Evolutionary conservation across 2,797 vertebrate genomes (phyloP).

Genomic region (Otolemur crassicaudatus): DNA sequence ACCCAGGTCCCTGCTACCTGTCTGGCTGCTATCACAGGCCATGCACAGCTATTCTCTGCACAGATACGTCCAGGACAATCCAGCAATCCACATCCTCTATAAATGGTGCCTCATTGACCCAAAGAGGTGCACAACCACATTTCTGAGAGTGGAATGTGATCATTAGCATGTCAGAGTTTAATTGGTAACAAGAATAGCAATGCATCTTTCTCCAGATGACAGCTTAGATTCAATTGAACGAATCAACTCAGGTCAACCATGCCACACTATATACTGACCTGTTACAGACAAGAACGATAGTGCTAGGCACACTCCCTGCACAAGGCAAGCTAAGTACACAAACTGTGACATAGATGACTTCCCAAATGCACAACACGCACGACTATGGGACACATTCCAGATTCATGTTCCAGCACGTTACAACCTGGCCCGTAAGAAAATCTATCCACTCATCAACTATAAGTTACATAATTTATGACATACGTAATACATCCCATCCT

Average conservation of each 20-base stretch:
- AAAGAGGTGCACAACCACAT: background rate
- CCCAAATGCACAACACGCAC: accelerated
- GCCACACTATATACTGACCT: background rate
- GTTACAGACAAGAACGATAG: background rate
- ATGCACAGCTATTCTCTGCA: background rate
- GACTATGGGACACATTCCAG: background rate
- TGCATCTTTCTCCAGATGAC: background rate
- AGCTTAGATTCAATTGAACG: background rate
- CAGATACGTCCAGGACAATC: no score
- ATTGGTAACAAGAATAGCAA: background rate
- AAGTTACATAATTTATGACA: background rate
- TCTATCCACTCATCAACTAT: background rate
- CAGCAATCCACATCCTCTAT: accelerated
- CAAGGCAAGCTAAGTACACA: accelerated
- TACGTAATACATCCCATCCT: background rate
- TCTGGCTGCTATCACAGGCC: background rate
- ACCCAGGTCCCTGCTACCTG: background rate
- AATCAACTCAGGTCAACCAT: background rate
- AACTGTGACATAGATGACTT: accelerated
- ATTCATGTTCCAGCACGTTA: background rate
- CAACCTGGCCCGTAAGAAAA: background rate
- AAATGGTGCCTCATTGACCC: accelerated
- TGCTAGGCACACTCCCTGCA: background rate
- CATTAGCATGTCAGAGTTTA: background rate
- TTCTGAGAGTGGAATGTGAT: background rate